Evolutionary conservation across 2,888 invertebrate species (phyloP), one percentile per base, ranked within the genome.

Genomic region (Napeogenes inachia): DNA sequence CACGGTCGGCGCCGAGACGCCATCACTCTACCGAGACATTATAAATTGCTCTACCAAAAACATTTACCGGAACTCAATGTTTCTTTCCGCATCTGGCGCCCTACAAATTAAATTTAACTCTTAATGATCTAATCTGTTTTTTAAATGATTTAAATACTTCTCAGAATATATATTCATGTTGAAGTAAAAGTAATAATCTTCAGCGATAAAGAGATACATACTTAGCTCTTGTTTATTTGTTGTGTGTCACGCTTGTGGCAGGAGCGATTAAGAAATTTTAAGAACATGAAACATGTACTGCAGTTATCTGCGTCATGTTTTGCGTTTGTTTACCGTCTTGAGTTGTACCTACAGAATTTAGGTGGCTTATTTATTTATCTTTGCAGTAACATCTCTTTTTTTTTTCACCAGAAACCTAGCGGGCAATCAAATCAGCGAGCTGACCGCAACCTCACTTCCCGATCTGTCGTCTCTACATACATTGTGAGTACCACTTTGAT

Each of bases 391-490:
- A 64, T 42, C 3, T 8, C 2, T 42, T 21, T 64, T 46, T 45
- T 59, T 42, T 61, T 47, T 56, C 56, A 21, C 32, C 92, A 96
- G 96, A 79, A 94, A 95, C 85, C 91, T 97, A 78, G 94, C 94
- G 70, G 94, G 92, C 80, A 97, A 97, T 91, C 91, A 92, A 80
- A 91, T 97, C 78, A 87, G 92, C 73, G 91, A 92, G 80, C 93
- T 97, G 77, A 91, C 93, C 64, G 91, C 91, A 70, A 91, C 92
- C 68, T 93, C 95, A 65, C 95, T 97, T 84, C 93, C 94, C 60
- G 91, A 92, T 72, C 92, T 96, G 87, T 92, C 92, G 58, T 93
- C 93, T 74, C 91, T 97, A 66, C 91, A 94, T 75, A 94, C 96
- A 71, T 91, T 98, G 97, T 98, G 92, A 97, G 97, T 82, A 62